Evolutionary conservation across 2,888 invertebrate genomes (phyloP), one percentile per base, ranked within the genome.

Genomic region (Neoascia interrupta): DNA sequence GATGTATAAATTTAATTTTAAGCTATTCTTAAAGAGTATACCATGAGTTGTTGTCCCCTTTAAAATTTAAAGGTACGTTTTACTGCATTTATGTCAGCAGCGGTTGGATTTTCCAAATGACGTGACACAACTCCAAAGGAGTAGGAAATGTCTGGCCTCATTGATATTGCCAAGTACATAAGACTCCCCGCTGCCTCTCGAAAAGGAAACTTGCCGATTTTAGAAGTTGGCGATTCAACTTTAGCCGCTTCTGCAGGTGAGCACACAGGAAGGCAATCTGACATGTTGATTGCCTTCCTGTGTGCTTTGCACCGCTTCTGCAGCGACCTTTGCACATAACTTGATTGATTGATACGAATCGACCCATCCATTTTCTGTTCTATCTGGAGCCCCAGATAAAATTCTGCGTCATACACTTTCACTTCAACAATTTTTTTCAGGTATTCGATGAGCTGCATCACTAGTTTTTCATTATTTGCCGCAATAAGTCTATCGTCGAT

Each of bases 401-500:
- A 60, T 11, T 28, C 31, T 3, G 47, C 72, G 0, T 72, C 41
- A 19, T 43, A 72, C 5, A 63, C 47, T 37, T 81, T 81, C 3
- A 74, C 41, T 8, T 73, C 58, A n/a, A 73, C 60, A n/a, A 69
- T n/a, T 15, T 56, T 58, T 21, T 18, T 61, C 5, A 60, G 16
- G 13, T 47, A 13, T 2, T 37, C 36, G n/a, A 47, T 47, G 1
- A 47, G 37, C 5, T 60, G n/a, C n/a, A 16, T 41, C 28, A 3
- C 81, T 54, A 5, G n/a, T n/a, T 60, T 60, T 6, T 58, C 31
- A 10, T 81, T 28, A 23, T 45, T 51, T 5, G 51, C 73, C 11
- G 81, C 63, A 5, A 41, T 19, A 6, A 51, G 2, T 69, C 81
- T 16, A 15, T 45, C 82, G 51, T 84, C 84, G 18, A 85, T 82